Evolutionary conservation across 1,140 invertebrate genomes (phyloP), one percentile per base, ranked within the genome.

Genomic region (Hypothenemus hampei): DNA sequence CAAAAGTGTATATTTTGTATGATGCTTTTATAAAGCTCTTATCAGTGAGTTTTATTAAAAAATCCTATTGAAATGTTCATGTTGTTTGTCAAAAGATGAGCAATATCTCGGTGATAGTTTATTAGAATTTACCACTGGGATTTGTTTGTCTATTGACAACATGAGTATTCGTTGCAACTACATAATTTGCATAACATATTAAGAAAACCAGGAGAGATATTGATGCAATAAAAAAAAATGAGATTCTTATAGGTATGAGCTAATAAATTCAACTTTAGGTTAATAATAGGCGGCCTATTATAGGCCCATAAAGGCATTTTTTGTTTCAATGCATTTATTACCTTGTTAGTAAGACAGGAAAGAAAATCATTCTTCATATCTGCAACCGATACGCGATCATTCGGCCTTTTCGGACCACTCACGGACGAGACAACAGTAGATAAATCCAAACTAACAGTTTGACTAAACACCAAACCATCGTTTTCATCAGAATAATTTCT

Each of bases 351-450:
- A 0, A 99, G 80, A 65, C 93, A 98, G 0, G 79, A 73, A 6
- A 77, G 72, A 72, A 98, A 99, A 72, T 98, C 95, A 21, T 75
- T 68, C 66, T 94, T 93, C 89, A 98, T 96, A 23, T 89, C 83
- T 0, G 81, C 73, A 0, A 98, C 91, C 0, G 91, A 81, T 3
- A 99, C 93, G 41, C 92, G 79, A 75, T 99, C 97, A 63, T 99
- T 96, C 0, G 96, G 96, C 59, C 96, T 75, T 71, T 99, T 98
- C 0, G 97, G 96, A 6, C 97, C 97, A 62, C 92, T 96, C 0
- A 97, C 86, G 46, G 92, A 97, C 2, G 95, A 89, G 7, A 91
- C 91, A 1, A 99, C 92, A 0, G 87, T 91, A 0, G 73, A 72
- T 22, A 99, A 75, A 71, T 99, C 94, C 46, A 99, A 72, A 53